Conservation (phyloP, 2,888 invertebrate genomes). For the Aporophyla lueneburgensis region DNA sequence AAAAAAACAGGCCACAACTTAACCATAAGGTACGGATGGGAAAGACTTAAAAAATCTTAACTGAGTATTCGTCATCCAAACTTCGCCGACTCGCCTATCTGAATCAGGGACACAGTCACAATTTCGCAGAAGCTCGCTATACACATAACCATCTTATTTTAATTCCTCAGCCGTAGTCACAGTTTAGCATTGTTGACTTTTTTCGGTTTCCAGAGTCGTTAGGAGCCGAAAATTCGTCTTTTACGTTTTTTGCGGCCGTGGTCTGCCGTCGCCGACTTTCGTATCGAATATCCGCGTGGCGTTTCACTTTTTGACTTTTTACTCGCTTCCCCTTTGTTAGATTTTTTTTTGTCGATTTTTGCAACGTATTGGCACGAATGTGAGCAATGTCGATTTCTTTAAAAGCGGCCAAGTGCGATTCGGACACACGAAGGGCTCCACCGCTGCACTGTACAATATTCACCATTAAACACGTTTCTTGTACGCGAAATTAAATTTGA, state of each 20-base stretch:
- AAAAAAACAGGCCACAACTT: neutral
- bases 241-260: slow-evolving; percentile 66
- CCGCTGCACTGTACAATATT: neutral
- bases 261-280: slow-evolving; percentile 60
- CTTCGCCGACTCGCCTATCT: slow-evolving; percentile 36
- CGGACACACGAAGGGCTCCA: neutral
- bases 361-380: slow-evolving; percentile 36
- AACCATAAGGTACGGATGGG: neutral
- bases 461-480: neutral
- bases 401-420: slow-evolving; percentile 1
- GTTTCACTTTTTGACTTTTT: slow-evolving; percentile 58
- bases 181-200: slow-evolving; percentile 77
- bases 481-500: no score
- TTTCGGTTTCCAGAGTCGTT: slow-evolving; percentile 79
- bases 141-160: slow-evolving; percentile 76
- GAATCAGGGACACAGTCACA: slow-evolving; percentile 53
- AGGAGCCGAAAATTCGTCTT: slow-evolving; percentile 69
- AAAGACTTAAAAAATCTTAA: neutral
- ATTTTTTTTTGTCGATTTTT: slow-evolving; percentile 58
- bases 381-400: slow-evolving; percentile 36
- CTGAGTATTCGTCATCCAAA: slow-evolving; percentile 19
- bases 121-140: slow-evolving; percentile 75
- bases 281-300: slow-evolving; percentile 66
- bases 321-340: slow-evolving; percentile 56
- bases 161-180: slow-evolving; percentile 79